Conservation (phyloP, 2,113 vertebrate species). For the Cyanocitta stelleri region DNA sequence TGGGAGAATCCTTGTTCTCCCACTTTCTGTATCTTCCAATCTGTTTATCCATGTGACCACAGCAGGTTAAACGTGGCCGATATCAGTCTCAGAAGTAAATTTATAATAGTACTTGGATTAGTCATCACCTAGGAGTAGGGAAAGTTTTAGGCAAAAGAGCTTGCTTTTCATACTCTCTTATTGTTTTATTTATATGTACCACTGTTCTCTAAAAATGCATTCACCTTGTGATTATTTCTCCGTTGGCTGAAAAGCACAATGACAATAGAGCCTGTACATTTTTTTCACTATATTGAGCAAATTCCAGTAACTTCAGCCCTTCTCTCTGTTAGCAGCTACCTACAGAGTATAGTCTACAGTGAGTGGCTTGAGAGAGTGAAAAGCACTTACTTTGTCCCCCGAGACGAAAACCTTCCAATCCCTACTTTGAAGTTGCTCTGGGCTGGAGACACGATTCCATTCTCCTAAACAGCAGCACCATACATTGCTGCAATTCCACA, state of each 20-base stretch:
- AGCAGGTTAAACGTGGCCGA: neutral
- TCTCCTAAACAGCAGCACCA: constrained; percentile 8
- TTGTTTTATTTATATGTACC: neutral
- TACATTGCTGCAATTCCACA: constrained; percentile 17
- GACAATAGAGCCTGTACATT: neutral
- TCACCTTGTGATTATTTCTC: neutral
- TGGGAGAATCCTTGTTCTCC: neutral
- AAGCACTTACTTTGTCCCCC: neutral
- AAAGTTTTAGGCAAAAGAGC: neutral
- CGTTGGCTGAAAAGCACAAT: neutral
- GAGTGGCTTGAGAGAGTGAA: neutral
- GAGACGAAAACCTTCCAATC: constrained; percentile 5
- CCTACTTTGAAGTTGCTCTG: neutral
- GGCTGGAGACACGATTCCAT: constrained; percentile 9
- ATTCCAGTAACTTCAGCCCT: neutral
- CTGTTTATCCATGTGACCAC: neutral
- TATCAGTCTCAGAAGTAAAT: neutral
- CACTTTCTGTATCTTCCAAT: neutral
- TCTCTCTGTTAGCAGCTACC: neutral
- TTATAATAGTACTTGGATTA: neutral
- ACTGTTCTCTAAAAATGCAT: neutral
- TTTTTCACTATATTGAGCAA: neutral
- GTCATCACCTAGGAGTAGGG: neutral
- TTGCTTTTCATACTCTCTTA: neutral
- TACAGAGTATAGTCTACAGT: neutral